phyloP scores from a whole-genome alignment of 2,888 invertebrate species.

The Catocala fraxini region DNA sequence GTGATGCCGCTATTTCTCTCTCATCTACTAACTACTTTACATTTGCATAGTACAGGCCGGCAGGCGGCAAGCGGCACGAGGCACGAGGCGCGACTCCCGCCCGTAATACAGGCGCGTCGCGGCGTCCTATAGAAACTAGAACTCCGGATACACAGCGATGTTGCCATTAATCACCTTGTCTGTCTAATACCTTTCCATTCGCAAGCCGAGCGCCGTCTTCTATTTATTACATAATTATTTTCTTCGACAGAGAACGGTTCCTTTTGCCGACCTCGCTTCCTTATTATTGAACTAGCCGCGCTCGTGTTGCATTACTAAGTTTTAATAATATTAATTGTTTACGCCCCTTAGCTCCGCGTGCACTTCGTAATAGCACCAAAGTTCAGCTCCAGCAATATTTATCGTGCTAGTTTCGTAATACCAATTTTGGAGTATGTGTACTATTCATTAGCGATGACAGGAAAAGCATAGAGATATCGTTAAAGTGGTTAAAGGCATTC shows the following conservation, averaged over 20 bases:
- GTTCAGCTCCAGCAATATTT: constrained; percentile 74
- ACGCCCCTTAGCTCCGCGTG: constrained; percentile 75
- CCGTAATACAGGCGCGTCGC: constrained; percentile 46
- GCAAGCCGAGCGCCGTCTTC: constrained; percentile 75
- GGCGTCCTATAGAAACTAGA: constrained; percentile 62
- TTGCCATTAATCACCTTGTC: constrained; percentile 84
- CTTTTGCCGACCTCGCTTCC: constrained; percentile 65
- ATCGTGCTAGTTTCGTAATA: constrained; percentile 74
- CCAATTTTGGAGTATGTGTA: constrained; percentile 55
- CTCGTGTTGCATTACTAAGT: constrained; percentile 76
- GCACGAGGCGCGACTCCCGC: constrained; percentile 59
- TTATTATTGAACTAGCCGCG: constrained; percentile 70
- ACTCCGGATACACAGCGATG: constrained; percentile 68
- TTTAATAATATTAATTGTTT: constrained; percentile 84
- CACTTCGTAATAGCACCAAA: constrained; percentile 66
- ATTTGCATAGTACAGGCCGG: constrained; percentile 76
- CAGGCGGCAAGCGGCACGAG: constrained; percentile 57
- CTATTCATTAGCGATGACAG: constrained; percentile 60
- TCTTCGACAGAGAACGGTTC: constrained; percentile 75
- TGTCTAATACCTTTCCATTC: constrained; percentile 85
- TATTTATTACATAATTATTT: constrained; percentile 85
- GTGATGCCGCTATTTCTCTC: constrained; percentile 72
- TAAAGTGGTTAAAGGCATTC: constrained; percentile 62
- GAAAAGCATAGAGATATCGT: constrained; percentile 59
- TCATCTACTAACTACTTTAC: constrained; percentile 74